Percentiles rank a stretch among this genome's conserved stretches.
Evolutionary conservation across 2,888 invertebrate genomes (phyloP).

Genomic region (Pherbina coryleti): DNA sequence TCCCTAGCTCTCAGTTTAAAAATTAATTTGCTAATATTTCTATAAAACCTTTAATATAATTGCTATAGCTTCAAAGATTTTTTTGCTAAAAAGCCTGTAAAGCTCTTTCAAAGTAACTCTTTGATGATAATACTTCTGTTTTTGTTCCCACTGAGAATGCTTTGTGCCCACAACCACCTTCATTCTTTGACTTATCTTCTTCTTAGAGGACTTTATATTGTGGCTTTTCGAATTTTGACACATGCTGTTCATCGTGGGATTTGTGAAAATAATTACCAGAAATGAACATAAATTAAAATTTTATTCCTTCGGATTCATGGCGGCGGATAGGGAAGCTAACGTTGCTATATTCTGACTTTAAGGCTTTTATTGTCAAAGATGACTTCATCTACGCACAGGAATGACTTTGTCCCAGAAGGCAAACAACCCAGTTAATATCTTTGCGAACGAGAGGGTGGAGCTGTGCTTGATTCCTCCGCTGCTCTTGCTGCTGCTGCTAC

Average conservation of each 20-base stretch:
- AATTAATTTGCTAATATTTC: no score
- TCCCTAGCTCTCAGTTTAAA: no score
- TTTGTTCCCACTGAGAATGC: no score
- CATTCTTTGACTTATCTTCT: no score
- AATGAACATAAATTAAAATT: constrained; percentile 48
- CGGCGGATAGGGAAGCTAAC: neutral
- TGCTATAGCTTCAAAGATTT: no score
- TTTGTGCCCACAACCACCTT: no score
- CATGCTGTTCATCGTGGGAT: constrained; percentile 35
- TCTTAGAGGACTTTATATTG: neutral
- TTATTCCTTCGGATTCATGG: neutral
- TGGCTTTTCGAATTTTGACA: constrained; percentile 27
- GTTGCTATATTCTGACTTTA: neutral
- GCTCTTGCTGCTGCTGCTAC: neutral
- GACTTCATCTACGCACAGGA: constrained; percentile 14
- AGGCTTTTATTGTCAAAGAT: constrained; percentile 11
- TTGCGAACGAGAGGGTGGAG: neutral
- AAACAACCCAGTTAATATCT: neutral
- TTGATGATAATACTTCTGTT: no score
- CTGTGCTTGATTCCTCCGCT: neutral
- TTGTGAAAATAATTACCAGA: constrained; percentile 40
- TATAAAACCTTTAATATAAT: no score
- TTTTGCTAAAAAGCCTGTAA: no score
- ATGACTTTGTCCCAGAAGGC: constrained; percentile 5
- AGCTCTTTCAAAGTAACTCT: no score